Base-by-base conservation (phyloP, 2,888 invertebrate species). In the Aplocera efformata region DNA sequence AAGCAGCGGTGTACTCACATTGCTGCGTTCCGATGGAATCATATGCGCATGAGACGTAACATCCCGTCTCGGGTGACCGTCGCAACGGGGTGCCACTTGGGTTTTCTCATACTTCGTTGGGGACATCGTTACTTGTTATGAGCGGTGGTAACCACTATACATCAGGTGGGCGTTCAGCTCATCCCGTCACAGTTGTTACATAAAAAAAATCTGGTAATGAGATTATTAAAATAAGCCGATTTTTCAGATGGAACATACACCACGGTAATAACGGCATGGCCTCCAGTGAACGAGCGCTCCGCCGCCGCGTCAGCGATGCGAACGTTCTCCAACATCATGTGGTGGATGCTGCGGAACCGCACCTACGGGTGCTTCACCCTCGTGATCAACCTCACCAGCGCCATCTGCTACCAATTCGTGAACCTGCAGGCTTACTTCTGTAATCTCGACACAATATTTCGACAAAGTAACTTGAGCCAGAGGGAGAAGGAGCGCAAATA, bases 361-460 rank as follows among this genome's bases (percentile, higher is more conserved):
- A 23, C 60, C 7, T 34, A 57, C 1, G 56, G 51, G 1, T 21
- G 53, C 1, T 67, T 61, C 35, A 39, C 46, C 20, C 37, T 68
- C 8, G 50, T 72, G 17, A 52, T 69, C 1, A 35, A 56, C 1
- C 32, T 69, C 3, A 53, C 57, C 0, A 59, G 62, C 0, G 49
- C 56, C 25, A 55, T 69, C 3, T 65, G 69, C 10, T 53, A 68
- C 33, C 80, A 79, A 50, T 79, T 58, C 38, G 64, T 56, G 32
- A 72, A 72, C 40, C 32, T 80, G 13, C 60, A 66, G 11, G 68
- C 63, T 10, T 81, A 79, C 48, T 81, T 79, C 50, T 33, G 44
- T 10, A 59, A 50, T 6, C 63, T 80, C 0, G 48, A 51, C 3
- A 27, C 53, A 0, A 70, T 79, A 27, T 79, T 79, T 36, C 46